Percentiles rank a stretch among this genome's conserved stretches.
phyloP scores from a whole-genome alignment of 2,797 vertebrate species.

The Antennarius maculatus region DNA sequence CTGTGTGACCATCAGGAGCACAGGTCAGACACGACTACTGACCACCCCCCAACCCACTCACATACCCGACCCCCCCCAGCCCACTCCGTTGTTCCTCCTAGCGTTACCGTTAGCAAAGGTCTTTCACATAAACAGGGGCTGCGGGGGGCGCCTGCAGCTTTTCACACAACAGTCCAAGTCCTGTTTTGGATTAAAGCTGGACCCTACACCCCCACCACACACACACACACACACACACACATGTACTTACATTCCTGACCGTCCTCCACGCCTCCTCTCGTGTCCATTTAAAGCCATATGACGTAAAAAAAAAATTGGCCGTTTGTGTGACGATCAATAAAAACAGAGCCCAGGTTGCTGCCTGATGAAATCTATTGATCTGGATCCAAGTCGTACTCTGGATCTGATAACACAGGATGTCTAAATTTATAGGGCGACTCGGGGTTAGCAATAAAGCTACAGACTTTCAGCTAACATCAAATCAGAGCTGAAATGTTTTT shows the following conservation, averaged over 20 bases:
- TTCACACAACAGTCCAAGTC: conserved; percentile 64
- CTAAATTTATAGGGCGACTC: no score
- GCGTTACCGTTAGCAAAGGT: conserved; percentile 47
- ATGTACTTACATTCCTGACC: conserved; percentile 21
- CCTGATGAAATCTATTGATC: no score
- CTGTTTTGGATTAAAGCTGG: conserved; percentile 67
- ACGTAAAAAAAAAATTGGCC: conserved; percentile 22
- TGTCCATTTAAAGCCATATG: conserved; percentile 20
- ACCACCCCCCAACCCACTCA: neutral
- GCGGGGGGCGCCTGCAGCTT: conserved; percentile 60
- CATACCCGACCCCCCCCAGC: conserved; percentile 3
- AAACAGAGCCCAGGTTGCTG: no score
- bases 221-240: conserved; percentile 6
- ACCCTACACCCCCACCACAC: conserved; percentile 21
- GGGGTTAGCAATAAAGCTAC: no score
- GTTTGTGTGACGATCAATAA: no score
- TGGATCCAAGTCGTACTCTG: no score
- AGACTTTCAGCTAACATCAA: no score
- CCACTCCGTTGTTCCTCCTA: conserved; percentile 30
- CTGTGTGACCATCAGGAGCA: conserved; percentile 30
- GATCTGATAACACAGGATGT: no score
- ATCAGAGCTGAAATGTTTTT: no score
- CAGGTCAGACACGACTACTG: conserved; percentile 55
- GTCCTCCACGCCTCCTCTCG: conserved; percentile 21
- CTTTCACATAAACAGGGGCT: conserved; percentile 70